Percentiles rank a stretch among this genome's conserved stretches.
Conservation (phyloP, 1,140 invertebrate species). For the Piezodorus guildinii region DNA sequence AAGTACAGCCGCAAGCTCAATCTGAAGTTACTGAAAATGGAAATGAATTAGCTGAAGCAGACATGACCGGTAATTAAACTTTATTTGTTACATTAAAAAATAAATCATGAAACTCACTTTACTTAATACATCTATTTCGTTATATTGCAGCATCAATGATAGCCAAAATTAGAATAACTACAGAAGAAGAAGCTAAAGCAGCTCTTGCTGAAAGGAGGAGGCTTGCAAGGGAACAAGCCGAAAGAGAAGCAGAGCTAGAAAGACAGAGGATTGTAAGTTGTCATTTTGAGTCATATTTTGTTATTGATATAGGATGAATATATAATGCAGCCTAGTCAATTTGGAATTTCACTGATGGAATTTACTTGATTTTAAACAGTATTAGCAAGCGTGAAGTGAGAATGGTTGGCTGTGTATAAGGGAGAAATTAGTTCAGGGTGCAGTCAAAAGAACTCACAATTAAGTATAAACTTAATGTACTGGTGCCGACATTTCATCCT, state of each 20-base stretch:
- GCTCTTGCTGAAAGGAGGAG: slow-evolving; percentile 73
- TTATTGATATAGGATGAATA: too few species aligned
- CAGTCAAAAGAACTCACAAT: too few species aligned
- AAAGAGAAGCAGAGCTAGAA: slow-evolving; percentile 72
- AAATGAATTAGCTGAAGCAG: slow-evolving; percentile 31
- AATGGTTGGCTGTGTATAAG: too few species aligned
- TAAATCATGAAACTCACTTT: neutral
- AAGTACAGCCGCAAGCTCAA: slow-evolving; percentile 21
- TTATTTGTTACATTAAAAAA: neutral
- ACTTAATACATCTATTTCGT: slow-evolving; percentile 7
- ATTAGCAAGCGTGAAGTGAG: too few species aligned
- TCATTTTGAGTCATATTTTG: too few species aligned
- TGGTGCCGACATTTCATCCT: too few species aligned
- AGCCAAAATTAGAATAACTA: slow-evolving; percentile 59
- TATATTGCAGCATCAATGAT: slow-evolving; percentile 60
- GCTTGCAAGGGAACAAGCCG: slow-evolving; percentile 71
- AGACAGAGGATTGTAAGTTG: slow-evolving; percentile 48
- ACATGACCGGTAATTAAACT: slow-evolving; percentile 12
- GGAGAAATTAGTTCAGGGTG: too few species aligned
- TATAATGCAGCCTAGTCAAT: too few species aligned
- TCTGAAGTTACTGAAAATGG: slow-evolving; percentile 36
- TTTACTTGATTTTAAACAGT: too few species aligned
- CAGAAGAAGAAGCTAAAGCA: slow-evolving; percentile 80
- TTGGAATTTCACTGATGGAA: too few species aligned
- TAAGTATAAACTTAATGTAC: too few species aligned